Conservation (phyloP, 2,888 invertebrate species). For the Pterostichus madidus region DNA sequence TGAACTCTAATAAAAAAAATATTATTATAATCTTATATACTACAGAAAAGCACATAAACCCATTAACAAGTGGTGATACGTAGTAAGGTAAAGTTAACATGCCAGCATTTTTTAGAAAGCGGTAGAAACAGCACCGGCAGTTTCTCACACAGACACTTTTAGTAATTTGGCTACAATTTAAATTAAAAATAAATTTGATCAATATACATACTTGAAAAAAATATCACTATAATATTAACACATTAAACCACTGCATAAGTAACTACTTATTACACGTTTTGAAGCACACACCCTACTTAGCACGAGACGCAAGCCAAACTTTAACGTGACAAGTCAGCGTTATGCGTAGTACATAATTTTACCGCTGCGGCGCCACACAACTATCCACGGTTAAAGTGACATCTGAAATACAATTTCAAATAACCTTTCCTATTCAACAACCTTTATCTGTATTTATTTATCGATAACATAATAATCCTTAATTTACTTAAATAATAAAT, state of each 20-base stretch:
- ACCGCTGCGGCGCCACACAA: conserved; percentile 43
- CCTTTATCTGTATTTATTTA: conserved; percentile 13
- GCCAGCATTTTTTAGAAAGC: conserved; percentile 67
- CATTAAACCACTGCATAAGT: conserved; percentile 73
- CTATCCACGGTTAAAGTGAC: conserved; percentile 19
- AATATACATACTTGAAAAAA: conserved; percentile 65
- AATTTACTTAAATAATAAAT: not conserved
- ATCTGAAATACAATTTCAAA: conserved; percentile 50
- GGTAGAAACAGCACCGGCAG: conserved; percentile 58
- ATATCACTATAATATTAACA: conserved; percentile 67
- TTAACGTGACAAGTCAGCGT: conserved; percentile 67
- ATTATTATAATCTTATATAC: conserved; percentile 41
- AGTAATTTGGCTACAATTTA: conserved; percentile 13
- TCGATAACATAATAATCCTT: not conserved
- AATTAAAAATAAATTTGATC: conserved; percentile 15
- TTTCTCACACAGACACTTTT: conserved; percentile 53
- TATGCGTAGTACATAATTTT: conserved; percentile 37
- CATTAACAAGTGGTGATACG: conserved; percentile 65
- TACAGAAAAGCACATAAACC: conserved; percentile 61
- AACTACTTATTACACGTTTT: conserved; percentile 71
- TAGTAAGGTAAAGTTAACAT: conserved; percentile 64
- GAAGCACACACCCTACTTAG: conserved; percentile 72
- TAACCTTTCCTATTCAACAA: not conserved
- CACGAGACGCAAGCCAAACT: conserved; percentile 67
- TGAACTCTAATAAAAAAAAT: conserved; percentile 28